phyloP scores from a whole-genome alignment of 1,140 invertebrate species.

The Drosophila ananassae region DNA sequence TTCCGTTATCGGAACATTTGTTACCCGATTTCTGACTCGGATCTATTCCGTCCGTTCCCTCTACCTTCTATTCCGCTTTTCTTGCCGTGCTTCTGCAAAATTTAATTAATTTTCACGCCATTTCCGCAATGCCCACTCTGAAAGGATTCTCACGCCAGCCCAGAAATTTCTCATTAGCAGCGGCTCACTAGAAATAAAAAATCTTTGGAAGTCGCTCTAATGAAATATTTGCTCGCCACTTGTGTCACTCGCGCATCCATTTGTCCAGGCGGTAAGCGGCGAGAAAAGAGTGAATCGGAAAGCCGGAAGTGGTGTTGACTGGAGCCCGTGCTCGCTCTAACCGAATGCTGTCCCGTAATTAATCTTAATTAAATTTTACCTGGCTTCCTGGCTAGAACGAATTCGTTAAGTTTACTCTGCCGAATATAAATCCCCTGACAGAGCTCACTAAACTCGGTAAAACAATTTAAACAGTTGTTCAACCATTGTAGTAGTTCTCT shows the following conservation, averaged over 20 bases:
- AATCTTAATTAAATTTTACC: conserved; percentile 78
- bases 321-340: conserved; percentile 56
- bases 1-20: conserved; percentile 61
- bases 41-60: conserved; percentile 15
- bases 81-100: conserved; percentile 43
- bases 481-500: too few relatives aligned
- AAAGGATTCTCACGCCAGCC: conserved; percentile 70
- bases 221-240: conserved; percentile 82
- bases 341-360: conserved; percentile 60
- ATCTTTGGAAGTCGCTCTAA: conserved; percentile 73
- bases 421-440: background rate
- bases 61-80: conserved; percentile 4
- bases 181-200: conserved; percentile 54
- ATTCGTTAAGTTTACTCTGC: background rate
- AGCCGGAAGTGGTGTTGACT: conserved; percentile 56
- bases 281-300: background rate
- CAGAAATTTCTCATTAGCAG: conserved; percentile 81
- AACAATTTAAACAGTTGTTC: too few relatives aligned
- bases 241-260: conserved; percentile 76
- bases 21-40: conserved; percentile 50
- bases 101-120: conserved; percentile 82
- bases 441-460: too few relatives aligned
- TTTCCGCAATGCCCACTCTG: conserved; percentile 64
- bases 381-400: conserved; percentile 16
- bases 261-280: conserved; percentile 28